These are phyloP conservation scores for Pollenia angustigena DNA, from an alignment of 2,888 invertebrate species.

Conservation along the genomic window DNA sequence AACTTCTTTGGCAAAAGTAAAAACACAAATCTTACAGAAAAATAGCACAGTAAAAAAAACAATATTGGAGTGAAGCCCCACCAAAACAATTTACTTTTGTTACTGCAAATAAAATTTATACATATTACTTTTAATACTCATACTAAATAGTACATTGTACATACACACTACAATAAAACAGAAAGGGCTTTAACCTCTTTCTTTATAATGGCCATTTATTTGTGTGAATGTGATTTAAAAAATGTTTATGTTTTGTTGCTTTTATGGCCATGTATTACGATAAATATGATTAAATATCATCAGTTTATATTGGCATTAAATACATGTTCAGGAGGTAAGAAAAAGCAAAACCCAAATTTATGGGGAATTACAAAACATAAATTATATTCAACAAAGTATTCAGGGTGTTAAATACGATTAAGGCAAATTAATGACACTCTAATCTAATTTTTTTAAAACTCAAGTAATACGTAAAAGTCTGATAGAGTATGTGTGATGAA, in stretches of 20 bases:
- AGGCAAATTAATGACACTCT: neutral
- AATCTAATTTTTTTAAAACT: too few relatives aligned
- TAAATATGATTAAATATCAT: slow-evolving; percentile 47
- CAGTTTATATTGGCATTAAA: slow-evolving; percentile 39
- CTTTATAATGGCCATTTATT: slow-evolving; percentile 28
- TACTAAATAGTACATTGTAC: neutral
- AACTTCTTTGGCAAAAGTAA: slow-evolving; percentile 45
- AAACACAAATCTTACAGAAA: slow-evolving; percentile 14
- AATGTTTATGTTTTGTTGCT: slow-evolving; percentile 20
- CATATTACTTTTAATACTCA: neutral
- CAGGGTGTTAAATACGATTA: neutral
- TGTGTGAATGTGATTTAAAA: slow-evolving; percentile 1
- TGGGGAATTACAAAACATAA: slow-evolving; percentile 16
- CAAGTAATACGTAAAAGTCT: too few relatives aligned
- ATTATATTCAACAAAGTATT: neutral
- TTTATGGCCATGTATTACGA: slow-evolving; percentile 27
- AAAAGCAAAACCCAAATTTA: slow-evolving; percentile 16
- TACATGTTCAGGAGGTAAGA: neutral
- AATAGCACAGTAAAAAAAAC: slow-evolving; percentile 30
- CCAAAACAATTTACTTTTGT: slow-evolving; percentile 56
- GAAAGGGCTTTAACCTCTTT: slow-evolving; percentile 71
- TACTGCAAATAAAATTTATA: slow-evolving; percentile 55
- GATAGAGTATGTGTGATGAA: too few relatives aligned
- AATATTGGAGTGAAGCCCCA: slow-evolving; percentile 62
- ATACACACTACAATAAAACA: neutral